phyloP scores from a whole-genome alignment of 2,888 invertebrate genomes.

The Nemotelus pantherinus region DNA sequence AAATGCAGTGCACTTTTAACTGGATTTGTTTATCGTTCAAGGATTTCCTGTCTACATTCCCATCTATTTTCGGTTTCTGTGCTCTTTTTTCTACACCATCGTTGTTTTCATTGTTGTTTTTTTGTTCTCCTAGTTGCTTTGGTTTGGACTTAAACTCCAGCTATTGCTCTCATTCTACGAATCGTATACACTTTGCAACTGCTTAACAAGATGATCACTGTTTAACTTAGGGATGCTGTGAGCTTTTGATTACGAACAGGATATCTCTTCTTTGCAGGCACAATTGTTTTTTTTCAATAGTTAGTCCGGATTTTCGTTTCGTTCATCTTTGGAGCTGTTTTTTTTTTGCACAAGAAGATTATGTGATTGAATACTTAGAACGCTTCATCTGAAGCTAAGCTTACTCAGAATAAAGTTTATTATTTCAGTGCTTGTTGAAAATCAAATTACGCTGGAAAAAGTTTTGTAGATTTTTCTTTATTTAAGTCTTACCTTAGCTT shows the following conservation, averaged over 20 bases:
- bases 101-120: too few species aligned
- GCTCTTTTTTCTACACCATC: not conserved
- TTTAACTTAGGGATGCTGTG: conserved; percentile 27
- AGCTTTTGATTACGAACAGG: conserved; percentile 33
- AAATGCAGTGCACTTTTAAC: conserved; percentile 12
- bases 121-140: conserved; percentile 8
- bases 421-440: not conserved
- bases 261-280: conserved; percentile 38
- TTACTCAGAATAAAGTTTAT: not conserved
- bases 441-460: not conserved
- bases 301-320: conserved; percentile 9
- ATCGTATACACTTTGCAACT: conserved; percentile 35
- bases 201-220: conserved; percentile 40
- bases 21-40: conserved; percentile 40
- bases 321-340: not conserved
- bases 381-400: not conserved
- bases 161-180: conserved; percentile 27
- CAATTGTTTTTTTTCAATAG: conserved; percentile 27
- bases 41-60: conserved; percentile 26
- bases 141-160: conserved; percentile 7
- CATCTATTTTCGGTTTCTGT: conserved; percentile 25
- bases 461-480: too few species aligned
- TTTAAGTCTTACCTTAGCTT: too few species aligned
- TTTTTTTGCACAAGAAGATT: not conserved
- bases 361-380: not conserved